Evolutionary conservation across 2,797 vertebrate genomes (phyloP).

Genomic region (Rhadinocentrus ornatus): DNA sequence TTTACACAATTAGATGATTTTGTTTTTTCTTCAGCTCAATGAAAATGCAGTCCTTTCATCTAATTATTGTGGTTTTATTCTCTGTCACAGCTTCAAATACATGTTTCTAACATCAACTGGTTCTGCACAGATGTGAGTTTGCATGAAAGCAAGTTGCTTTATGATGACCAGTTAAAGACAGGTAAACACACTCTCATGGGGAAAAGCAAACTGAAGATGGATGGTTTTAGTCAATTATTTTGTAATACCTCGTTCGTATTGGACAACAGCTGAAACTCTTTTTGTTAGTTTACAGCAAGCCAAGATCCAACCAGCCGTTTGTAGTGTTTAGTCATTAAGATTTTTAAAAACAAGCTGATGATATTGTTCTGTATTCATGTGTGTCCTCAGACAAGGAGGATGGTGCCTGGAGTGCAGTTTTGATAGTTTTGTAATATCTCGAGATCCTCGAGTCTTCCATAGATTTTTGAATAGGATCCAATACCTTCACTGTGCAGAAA

Average conservation of each 20-base stretch:
- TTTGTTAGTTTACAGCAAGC: background rate
- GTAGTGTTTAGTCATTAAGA: background rate
- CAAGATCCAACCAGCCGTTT: background rate
- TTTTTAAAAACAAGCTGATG: background rate
- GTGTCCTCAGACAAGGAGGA: background rate
- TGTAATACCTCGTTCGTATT: background rate
- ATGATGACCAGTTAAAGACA: slow-evolving; percentile 9
- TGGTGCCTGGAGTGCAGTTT: background rate
- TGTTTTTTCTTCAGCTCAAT: slow-evolving; percentile 29
- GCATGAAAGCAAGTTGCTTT: slow-evolving; percentile 4
- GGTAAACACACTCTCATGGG: background rate
- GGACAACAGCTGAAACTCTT: slow-evolving; percentile 4
- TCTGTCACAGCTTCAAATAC: slow-evolving; percentile 32
- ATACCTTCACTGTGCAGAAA: slow-evolving; percentile 20
- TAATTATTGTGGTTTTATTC: slow-evolving; percentile 34
- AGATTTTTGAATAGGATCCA: slow-evolving; percentile 14
- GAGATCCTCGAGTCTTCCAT: background rate
- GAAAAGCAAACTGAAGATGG: slow-evolving; percentile 12
- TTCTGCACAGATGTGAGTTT: slow-evolving; percentile 46
- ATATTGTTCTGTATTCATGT: background rate
- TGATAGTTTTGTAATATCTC: slow-evolving; percentile 27
- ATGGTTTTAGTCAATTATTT: slow-evolving; percentile 15
- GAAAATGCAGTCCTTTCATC: slow-evolving; percentile 17
- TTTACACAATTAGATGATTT: slow-evolving; percentile 30
- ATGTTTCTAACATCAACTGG: slow-evolving; percentile 40